Base-by-base conservation (phyloP, 2,797 vertebrate genomes). In the Coendou prehensilis region DNA sequence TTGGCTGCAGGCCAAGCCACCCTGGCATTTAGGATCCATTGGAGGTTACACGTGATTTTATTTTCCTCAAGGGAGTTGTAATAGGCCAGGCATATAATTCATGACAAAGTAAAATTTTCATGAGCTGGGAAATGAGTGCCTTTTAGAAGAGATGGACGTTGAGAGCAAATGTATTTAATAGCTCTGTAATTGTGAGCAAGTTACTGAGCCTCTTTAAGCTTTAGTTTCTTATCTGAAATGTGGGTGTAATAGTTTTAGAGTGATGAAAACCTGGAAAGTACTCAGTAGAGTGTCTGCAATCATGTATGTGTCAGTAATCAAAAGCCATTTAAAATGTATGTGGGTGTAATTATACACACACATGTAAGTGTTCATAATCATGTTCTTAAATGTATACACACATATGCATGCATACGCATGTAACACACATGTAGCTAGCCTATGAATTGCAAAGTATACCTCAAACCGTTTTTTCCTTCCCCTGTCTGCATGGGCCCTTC, bases 141-240 rank as follows among this genome's bases (percentile, higher is more conserved):
- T 95, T 94, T 83, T 93, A 67, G 23, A 79, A 80, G 75, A 91
- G 67, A 56, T 57, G 20, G 67, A 93, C 0, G 2, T 47, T 78
- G 47, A 91, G 41, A 89, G 0, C n/a, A 52, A 59, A 56, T 84
- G 71, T 90, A 76, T 28, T 92, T 91, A 86, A 73, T 59, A 57
- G n/a, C 33, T 85, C 3, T 91, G 79, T 64, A 23, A n/a, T 76
- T 94, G 73, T 91, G 80, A 96, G 80, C 78, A 84, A 84, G 87
- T 94, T 87, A 69, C 28, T 71, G 22, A 56, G 10, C n/a, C 30
- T 61, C 22, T 57, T 88, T 89, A 86, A 73, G 22, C 33, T 84
- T 96, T 95, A 56, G 50, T 95, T 93, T 95, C n/a, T 93, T 63
- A 61, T 91, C n/a, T 56, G 57, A 86, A 94, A 95, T 87, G 56